phyloP scores from a whole-genome alignment of 2,113 vertebrate species.

The Lichenostomus cassidix region DNA sequence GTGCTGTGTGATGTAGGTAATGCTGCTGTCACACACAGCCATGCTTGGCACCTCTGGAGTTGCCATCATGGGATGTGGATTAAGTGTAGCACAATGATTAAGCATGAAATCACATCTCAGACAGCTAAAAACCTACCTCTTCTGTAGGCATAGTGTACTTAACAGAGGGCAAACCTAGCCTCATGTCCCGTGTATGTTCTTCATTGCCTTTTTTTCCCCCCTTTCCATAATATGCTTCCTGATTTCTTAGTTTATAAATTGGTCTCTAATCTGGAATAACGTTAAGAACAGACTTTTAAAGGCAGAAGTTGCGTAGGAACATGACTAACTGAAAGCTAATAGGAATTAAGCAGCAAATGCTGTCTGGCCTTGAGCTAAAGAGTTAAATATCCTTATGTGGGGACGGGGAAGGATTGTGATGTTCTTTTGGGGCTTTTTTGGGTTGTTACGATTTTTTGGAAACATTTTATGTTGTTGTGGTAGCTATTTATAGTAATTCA shows the following conservation, averaged over 20 bases:
- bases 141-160: not conserved
- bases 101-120: not conserved
- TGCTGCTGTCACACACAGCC: not conserved
- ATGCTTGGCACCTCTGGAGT: rapidly evolving
- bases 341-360: not conserved
- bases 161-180: not conserved
- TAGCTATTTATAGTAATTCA: not conserved
- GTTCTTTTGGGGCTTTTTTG: not conserved
- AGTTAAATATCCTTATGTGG: not conserved
- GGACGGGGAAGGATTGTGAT: not conserved
- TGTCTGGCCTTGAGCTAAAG: not conserved
- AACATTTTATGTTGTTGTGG: not conserved
- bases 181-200: not conserved
- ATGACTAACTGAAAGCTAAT: not conserved
- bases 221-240: not conserved
- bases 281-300: not conserved
- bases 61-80: not conserved
- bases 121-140: rapidly evolving
- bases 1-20: not conserved
- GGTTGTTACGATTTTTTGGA: not conserved
- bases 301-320: not conserved
- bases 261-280: not conserved
- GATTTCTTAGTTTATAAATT: not conserved
- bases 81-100: rapidly evolving
- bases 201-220: not conserved